Evolutionary conservation across 2,113 vertebrate species (phyloP).

Genomic region (Varanus komodoensis): DNA sequence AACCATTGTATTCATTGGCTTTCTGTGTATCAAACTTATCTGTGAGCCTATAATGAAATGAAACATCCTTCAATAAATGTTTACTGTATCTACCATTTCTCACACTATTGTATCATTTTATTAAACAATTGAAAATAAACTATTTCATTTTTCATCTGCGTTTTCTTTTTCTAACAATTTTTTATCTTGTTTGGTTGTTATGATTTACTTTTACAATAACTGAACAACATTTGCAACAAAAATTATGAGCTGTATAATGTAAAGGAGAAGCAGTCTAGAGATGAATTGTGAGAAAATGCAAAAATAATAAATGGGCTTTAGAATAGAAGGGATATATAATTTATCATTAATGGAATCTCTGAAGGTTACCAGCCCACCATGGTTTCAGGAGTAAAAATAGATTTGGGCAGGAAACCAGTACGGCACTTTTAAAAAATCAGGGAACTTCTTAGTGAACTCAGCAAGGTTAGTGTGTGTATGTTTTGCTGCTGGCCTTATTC

Average conservation of each 20-base stretch:
- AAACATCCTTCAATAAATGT: slow-evolving; percentile 52
- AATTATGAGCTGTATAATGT: neutral
- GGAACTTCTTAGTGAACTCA: neutral
- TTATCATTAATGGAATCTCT: too few relatives aligned
- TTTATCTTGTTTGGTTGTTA: too few relatives aligned
- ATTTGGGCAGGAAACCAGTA: neutral
- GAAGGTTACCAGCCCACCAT: neutral
- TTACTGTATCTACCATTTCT: slow-evolving; percentile 59
- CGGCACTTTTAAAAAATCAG: neutral
- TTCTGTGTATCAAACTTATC: slow-evolving; percentile 39
- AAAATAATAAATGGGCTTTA: neutral
- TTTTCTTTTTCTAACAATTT: neutral
- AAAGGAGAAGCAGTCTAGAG: neutral
- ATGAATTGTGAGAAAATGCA: neutral
- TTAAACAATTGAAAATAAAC: slow-evolving; percentile 45
- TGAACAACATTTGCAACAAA: neutral
- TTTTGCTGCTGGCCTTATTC: neutral
- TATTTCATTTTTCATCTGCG: slow-evolving; percentile 32
- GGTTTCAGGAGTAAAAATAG: neutral
- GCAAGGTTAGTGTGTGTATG: neutral
- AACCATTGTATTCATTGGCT: neutral
- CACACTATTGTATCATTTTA: slow-evolving; percentile 47
- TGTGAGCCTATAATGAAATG: slow-evolving; percentile 43
- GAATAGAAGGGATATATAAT: neutral
- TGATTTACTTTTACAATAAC: neutral